Evolutionary conservation across 2,888 invertebrate genomes (phyloP).

Genomic region (Salticus scenicus): DNA sequence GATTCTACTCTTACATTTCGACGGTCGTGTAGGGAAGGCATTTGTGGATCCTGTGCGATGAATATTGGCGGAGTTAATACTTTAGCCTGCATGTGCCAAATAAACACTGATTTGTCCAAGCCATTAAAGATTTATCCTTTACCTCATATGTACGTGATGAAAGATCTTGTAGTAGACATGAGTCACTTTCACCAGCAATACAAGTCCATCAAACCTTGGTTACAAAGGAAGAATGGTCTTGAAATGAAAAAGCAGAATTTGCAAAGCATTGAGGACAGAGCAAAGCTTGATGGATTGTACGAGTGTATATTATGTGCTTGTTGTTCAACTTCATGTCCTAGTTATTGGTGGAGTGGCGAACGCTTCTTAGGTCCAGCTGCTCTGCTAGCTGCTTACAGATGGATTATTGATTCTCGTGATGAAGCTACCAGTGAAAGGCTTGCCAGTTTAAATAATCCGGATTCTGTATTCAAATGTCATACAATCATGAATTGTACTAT

Average conservation of each 20-base stretch:
- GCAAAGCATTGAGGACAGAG: slow-evolving; percentile 93
- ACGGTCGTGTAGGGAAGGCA: slow-evolving; percentile 77
- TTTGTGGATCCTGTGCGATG: slow-evolving; percentile 77
- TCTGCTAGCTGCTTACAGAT: slow-evolving; percentile 98
- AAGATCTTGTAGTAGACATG: slow-evolving; percentile 95
- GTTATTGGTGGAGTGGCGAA: slow-evolving; percentile 99
- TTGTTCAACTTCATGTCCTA: slow-evolving; percentile 97
- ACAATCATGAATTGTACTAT: slow-evolving; percentile 98
- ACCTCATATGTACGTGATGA: slow-evolving; percentile 99
- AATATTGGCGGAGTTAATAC: slow-evolving; percentile 94
- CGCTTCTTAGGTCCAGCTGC: slow-evolving; percentile 98
- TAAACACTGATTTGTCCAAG: slow-evolving; percentile 87
- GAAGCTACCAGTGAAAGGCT: slow-evolving; percentile 86
- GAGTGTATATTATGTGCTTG: slow-evolving; percentile 99
- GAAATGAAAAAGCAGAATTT: slow-evolving; percentile 88
- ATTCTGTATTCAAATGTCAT: slow-evolving; percentile 95
- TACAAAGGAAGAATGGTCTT: slow-evolving; percentile 87
- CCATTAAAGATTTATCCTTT: slow-evolving; percentile 92
- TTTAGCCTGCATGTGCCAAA: slow-evolving; percentile 96
- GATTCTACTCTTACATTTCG: slow-evolving; percentile 77
- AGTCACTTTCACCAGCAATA: slow-evolving; percentile 97
- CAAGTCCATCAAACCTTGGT: slow-evolving; percentile 94
- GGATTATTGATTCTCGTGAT: slow-evolving; percentile 98
- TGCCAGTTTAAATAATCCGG: slow-evolving; percentile 88
- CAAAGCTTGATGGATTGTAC: slow-evolving; percentile 95